These are phyloP conservation scores for Lasioglossum pauxillum DNA, from an alignment of 2,888 invertebrate species.

Conservation along the genomic window DNA sequence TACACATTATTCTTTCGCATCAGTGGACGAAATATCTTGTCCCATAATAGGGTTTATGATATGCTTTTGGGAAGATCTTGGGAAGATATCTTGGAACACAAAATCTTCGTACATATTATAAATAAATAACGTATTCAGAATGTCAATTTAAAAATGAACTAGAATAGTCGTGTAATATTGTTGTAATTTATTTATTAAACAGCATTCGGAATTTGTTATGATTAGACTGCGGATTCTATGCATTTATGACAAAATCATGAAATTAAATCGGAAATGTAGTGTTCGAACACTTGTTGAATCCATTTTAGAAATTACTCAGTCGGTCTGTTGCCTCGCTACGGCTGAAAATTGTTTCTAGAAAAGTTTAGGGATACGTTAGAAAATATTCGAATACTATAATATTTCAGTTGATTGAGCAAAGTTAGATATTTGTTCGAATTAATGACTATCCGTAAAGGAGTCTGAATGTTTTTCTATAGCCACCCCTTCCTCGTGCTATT, in stretches of 20 bases:
- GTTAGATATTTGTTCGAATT: constrained; percentile 74
- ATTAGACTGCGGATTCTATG: no score
- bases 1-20: no score
- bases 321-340: constrained; percentile 6
- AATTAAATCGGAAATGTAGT: neutral
- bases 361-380: neutral
- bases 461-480: constrained; percentile 83
- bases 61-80: neutral
- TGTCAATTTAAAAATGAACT: neutral
- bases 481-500: constrained; percentile 83
- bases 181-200: neutral
- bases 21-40: neutral
- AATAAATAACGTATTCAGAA: neutral
- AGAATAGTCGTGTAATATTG: neutral
- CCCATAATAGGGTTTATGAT: neutral
- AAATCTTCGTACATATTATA: neutral
- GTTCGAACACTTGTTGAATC: neutral
- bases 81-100: no score
- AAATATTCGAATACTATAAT: constrained; percentile 36
- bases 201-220: neutral
- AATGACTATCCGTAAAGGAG: constrained; percentile 80
- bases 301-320: constrained; percentile 4
- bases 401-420: constrained; percentile 54
- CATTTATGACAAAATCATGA: no score
- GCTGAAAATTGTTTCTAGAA: neutral